Evolutionary conservation across 2,888 invertebrate genomes (phyloP).

Genomic region (Athripsodes cinereus): DNA sequence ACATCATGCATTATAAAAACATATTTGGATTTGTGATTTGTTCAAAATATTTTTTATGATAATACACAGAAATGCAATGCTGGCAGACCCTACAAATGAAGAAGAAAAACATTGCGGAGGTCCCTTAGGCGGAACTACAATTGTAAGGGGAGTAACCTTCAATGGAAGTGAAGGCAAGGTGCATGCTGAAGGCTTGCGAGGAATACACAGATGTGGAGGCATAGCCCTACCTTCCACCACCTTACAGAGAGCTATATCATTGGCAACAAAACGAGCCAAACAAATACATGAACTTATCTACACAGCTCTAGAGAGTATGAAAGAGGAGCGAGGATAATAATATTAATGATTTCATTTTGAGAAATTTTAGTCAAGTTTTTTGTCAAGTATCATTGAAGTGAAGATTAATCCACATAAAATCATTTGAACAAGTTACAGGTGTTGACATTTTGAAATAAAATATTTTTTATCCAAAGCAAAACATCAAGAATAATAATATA

Average conservation of each 20-base stretch:
- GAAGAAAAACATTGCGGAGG: conserved; percentile 72
- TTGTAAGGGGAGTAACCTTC: conserved; percentile 19
- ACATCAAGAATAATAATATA: too few relatives aligned
- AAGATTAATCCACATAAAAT: too few relatives aligned
- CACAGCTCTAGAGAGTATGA: conserved; percentile 11
- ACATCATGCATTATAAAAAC: too few relatives aligned
- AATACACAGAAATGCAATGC: conserved; percentile 58
- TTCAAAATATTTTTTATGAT: too few relatives aligned
- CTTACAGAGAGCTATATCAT: conserved; percentile 15
- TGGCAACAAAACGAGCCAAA: conserved; percentile 20
- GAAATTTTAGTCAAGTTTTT: too few relatives aligned
- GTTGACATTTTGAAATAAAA: too few relatives aligned
- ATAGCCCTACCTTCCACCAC: conserved; percentile 14
- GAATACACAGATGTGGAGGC: conserved; percentile 21
- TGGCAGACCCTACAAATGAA: conserved; percentile 77
- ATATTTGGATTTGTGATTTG: too few relatives aligned
- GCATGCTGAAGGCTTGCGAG: conserved; percentile 14
- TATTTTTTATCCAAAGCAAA: too few relatives aligned
- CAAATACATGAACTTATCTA: conserved; percentile 21
- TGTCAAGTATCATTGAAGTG: too few relatives aligned
- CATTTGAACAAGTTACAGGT: too few relatives aligned
- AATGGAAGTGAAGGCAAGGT: conserved; percentile 5
- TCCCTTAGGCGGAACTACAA: conserved; percentile 33
- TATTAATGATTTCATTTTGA: too few relatives aligned
- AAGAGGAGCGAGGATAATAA: conserved; percentile 4